Evolutionary conservation across 2,888 invertebrate genomes (phyloP).

Genomic region (Dichetophora obliterata): DNA sequence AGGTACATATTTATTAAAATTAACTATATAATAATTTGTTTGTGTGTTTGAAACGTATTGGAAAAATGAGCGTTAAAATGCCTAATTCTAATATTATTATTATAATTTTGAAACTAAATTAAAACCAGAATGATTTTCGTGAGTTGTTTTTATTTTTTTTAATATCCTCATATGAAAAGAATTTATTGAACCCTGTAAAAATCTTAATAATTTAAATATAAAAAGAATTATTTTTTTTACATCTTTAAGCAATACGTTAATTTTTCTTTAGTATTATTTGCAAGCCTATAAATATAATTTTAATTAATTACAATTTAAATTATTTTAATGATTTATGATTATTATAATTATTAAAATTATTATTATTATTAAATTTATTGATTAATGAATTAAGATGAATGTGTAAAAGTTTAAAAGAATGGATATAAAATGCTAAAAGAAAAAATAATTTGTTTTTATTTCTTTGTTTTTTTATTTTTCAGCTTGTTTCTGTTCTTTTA

Average conservation of each 20-base stretch:
- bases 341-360: constrained; percentile 60
- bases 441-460: constrained; percentile 58
- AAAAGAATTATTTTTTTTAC: too few species aligned
- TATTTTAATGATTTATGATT: constrained; percentile 52
- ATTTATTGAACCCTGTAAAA: too few species aligned
- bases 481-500: background rate
- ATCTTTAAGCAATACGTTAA: background rate
- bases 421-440: constrained; percentile 60
- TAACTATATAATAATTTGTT: too few species aligned
- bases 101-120: too few species aligned
- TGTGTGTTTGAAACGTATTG: too few species aligned
- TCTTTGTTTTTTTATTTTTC: constrained; percentile 32
- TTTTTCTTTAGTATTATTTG: constrained; percentile 35
- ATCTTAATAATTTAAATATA: too few species aligned
- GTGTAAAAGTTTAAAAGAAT: constrained; percentile 55
- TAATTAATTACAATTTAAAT: constrained; percentile 33
- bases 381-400: constrained; percentile 51
- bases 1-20: too few species aligned
- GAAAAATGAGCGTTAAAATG: too few species aligned
- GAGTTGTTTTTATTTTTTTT: too few species aligned
- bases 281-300: constrained; percentile 42
- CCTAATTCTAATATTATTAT: too few species aligned
- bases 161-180: too few species aligned
- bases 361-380: constrained; percentile 59
- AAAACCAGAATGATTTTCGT: too few species aligned